Base-by-base conservation (phyloP, 2,888 invertebrate genomes). In the Adelognathus sp. region DNA sequence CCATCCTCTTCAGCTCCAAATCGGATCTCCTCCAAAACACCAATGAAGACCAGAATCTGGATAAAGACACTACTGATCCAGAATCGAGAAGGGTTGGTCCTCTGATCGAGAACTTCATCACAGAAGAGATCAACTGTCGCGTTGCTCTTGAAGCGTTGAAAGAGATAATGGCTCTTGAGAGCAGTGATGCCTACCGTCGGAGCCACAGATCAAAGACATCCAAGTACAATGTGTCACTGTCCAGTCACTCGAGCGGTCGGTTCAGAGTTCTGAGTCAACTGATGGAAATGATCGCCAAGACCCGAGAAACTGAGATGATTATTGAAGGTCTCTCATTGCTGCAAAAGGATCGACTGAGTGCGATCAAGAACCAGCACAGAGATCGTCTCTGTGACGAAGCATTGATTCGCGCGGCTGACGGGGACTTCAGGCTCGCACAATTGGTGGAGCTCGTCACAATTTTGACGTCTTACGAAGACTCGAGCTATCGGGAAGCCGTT, bases 301-400 rank as follows among this genome's bases (percentile, higher is more conserved):
- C 91, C 71, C 84, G 86, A n/a, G 91, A 93, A 71, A 85, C 87
- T 9, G 86, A 89, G 29, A 82, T 89, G 36, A 83, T 93, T 36
- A 63, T 93, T 4, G 91, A 92, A 74, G 91, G 91, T 2, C 85
- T 93, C 14, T 86, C 88, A 31, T 80, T 91, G 1, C 82, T 93
- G 18, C 86, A 87, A 31, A 87, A 87, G 39, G 92, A 92, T 71
- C 86, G 86, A 39, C 81, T 89, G 31, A 89, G 87, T 67, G 83
- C 83, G 1, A 67, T 85, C n/a, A 87, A 84, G 79, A 88, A 86
- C 54, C 69, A 80, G 3, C 92, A 90, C 78, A 89, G 90, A 83
- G 91, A 94, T 69, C 92, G 92, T 82, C 92, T 96, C 81, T 94
- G 93, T 85, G 93, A 94, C 86, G 95, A 95, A 89, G 91, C 94